Conservation (phyloP, 2,797 vertebrate genomes). For the Notamacropus eugenii region DNA sequence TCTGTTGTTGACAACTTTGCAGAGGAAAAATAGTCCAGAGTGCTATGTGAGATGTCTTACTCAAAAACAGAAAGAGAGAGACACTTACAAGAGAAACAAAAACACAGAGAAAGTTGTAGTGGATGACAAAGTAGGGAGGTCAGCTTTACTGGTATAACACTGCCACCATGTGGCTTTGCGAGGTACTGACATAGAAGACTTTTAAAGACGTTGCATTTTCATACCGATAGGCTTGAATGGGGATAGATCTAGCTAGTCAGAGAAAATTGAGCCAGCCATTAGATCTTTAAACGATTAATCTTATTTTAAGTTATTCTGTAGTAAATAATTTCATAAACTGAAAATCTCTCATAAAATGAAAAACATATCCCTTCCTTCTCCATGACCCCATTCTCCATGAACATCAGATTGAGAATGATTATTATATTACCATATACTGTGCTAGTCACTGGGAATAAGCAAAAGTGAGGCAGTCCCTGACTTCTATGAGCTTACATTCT, state of each 20-base stretch:
- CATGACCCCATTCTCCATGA: neutral
- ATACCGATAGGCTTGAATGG: neutral
- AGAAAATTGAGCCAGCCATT: neutral
- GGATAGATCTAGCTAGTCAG: neutral
- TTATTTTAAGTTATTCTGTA: neutral
- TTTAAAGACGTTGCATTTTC: neutral
- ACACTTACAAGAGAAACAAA: neutral
- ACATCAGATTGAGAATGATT: neutral
- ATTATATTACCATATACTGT: neutral
- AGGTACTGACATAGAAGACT: neutral
- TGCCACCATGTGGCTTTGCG: neutral
- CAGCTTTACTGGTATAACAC: neutral
- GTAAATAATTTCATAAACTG: neutral
- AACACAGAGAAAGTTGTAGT: neutral
- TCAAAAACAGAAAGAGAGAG: neutral
- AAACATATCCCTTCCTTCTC: neutral
- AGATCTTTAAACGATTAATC: neutral
- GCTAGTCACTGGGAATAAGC: neutral
- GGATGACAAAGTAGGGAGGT: neutral
- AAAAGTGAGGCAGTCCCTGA: neutral
- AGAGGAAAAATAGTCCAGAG: neutral
- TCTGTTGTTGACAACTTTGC: neutral
- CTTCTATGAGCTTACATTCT: neutral
- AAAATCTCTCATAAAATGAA: neutral
- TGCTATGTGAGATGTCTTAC: neutral